Evolutionary conservation across 2,888 invertebrate species (phyloP), one percentile per base, ranked within the genome.

Genomic region (Toxonevra muliebris): DNA sequence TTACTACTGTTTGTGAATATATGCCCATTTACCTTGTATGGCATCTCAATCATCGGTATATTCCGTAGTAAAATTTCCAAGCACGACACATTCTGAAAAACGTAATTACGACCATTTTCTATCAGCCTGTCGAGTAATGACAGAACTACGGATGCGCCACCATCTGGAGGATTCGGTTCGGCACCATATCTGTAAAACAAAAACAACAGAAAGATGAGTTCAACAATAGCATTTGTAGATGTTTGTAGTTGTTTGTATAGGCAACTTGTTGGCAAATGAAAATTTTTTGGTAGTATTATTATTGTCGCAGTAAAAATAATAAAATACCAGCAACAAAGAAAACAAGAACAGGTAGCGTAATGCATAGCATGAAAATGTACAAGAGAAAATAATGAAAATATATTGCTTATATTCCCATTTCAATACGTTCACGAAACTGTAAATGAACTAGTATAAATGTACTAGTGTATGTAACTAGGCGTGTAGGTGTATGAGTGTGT

Each of bases 1-100:
- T 13, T 5, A 17, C n/a, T 17, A 3, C 12, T 59, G 10, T 19
- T 19, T 59, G 2, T 17, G n/a, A 15, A 61, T 7, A n/a, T 55
- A 12, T 50, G 19, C 43, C 17, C 61, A 68, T 72, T 61, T 73
- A 85, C 85, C 81, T 82, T 83, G 66, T 76, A 84, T 54, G 89
- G 87, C 71, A 90, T 85, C 72, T 84, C 84, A 19, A 91, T 87
- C 69, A 84, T 86, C 1, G 91, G 88, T 13, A 92, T 86, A 5
- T 90, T 90, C 76, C 92, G 87, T 60, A 93, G 78, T 5, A 93
- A 80, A 42, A 93, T 79, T 76, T 89, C 90, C 15, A 93, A 84
- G 79, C 93, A 93, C 3, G 88, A 86, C 0, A 92, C 88, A 64
- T 92, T 82, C 79, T 93, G 91, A 76, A 89, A 90, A 0, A 91